Conservation (phyloP, 2,797 vertebrate species). For the Muscicapa comitata region DNA sequence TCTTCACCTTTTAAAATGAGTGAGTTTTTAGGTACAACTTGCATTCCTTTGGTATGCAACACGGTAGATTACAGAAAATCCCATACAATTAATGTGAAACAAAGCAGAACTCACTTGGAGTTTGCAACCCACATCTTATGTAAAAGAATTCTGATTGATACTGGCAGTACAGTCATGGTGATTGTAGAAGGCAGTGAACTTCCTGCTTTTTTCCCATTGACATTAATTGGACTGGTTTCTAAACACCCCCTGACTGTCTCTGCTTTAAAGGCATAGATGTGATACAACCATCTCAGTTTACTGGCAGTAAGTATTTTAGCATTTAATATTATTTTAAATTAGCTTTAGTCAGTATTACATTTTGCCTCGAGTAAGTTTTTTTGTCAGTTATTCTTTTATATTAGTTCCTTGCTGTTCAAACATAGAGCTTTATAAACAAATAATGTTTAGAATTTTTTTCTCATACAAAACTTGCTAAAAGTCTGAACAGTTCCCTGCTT, state of each 20-base stretch:
- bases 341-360: background rate
- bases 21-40: background rate
- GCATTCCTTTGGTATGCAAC: background rate
- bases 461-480: background rate
- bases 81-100: background rate
- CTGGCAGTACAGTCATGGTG: background rate
- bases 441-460: background rate
- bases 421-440: background rate
- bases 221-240: background rate
- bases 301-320: background rate
- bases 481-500: background rate
- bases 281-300: background rate
- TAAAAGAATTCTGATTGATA: background rate
- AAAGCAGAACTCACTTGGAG: background rate
- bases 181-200: background rate
- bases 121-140: background rate
- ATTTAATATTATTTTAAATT: background rate
- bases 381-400: background rate
- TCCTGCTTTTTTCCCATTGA: background rate
- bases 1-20: background rate
- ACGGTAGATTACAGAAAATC: background rate
- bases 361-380: background rate
- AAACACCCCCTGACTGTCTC: background rate
- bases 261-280: background rate
- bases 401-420: background rate